Evolutionary conservation across 2,797 vertebrate species (phyloP), one percentile per base, ranked within the genome.

Genomic region (Danio aesculapii): DNA sequence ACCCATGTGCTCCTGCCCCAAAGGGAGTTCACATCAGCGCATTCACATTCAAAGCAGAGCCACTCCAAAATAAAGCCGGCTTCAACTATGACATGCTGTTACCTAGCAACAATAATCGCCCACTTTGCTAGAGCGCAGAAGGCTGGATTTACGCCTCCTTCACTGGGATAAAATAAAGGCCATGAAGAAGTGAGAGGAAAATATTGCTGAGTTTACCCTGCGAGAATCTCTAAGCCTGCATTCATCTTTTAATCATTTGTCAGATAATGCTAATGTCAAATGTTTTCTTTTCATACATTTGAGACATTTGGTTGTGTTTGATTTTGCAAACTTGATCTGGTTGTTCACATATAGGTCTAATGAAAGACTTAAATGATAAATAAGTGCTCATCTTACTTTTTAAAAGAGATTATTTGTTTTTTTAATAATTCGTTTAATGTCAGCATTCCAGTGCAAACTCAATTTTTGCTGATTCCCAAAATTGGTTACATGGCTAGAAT

Each of bases 21-120:
- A 59, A 61, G 79, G 55, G 21, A 73, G 52, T 44, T 67, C n/a
- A 11, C 43, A 66, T 59, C 70, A 44, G 53, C 12, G 13, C 64
- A 74, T 86, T 83, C 64, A 64, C 69, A 79, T 77, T 85, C 58
- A 85, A 70, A 81, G 68, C 63, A 62, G 66, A 75, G 57, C 62
- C 73, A 52, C 73, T 77, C 73, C 83, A 82, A 76, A 83, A 66
- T 61, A 66, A 69, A 73, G 78, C 84, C 70, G 53, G 44, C 62
- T 80, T 84, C 67, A 85, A 83, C 77, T 87, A 66, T 87, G 77
- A 85, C 80, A 83, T 83, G 12, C 83, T 74, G 86, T 89, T 85
- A 70, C 87, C 84, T 89, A 88, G 88, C 88, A 88, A 88, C 86
- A 83, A 77, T 75, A 79, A 79, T 83, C 66, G 50, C 79, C 83